These are phyloP conservation scores for Opisthocomus hoazin DNA, from an alignment of 2,113 vertebrate genomes.

Conservation along the genomic window DNA sequence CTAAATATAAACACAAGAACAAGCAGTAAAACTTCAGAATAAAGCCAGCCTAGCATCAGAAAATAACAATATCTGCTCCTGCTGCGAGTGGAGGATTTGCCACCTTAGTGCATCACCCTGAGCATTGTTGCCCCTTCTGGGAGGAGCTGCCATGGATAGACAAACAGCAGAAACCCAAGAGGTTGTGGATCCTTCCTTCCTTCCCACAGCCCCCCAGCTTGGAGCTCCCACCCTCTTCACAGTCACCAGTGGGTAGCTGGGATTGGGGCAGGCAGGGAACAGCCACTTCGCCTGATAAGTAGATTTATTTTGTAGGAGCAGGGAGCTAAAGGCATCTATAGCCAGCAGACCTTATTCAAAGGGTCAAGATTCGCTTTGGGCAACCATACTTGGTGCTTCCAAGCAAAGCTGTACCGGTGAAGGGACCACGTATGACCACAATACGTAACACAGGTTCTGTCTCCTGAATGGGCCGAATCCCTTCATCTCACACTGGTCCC, in stretches of 20 bases:
- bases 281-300: background rate
- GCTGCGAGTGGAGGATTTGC: background rate
- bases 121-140: background rate
- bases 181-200: background rate
- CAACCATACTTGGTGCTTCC: background rate
- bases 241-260: background rate
- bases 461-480: background rate
- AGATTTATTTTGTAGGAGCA: background rate
- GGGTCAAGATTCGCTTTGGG: background rate
- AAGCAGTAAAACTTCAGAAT: background rate
- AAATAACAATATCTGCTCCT: fast-evolving
- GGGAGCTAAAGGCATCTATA: background rate
- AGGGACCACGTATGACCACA: background rate
- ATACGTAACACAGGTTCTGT: background rate
- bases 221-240: background rate
- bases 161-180: fast-evolving
- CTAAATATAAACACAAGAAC: background rate
- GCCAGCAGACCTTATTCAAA: background rate
- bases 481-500: background rate
- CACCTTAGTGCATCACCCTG: background rate
- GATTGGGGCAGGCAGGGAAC: background rate
- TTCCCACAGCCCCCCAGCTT: background rate
- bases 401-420: background rate
- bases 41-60: background rate
- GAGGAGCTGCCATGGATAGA: background rate